phyloP scores from a whole-genome alignment of 2,888 invertebrate genomes.

The Trissoscelio sp. region DNA sequence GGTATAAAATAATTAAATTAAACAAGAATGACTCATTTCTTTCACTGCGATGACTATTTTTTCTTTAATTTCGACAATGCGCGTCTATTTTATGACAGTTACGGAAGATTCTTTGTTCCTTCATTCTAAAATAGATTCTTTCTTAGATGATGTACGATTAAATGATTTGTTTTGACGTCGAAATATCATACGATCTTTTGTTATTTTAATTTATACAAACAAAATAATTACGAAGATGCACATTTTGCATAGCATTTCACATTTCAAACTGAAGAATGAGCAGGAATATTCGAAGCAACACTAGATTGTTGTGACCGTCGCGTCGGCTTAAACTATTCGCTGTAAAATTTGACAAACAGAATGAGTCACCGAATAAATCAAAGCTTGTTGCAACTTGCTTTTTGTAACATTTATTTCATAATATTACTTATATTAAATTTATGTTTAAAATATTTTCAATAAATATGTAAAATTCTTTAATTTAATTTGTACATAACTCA shows the following conservation, averaged over 20 bases:
- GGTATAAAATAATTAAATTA: constrained; percentile 32
- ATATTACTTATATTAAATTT: no score
- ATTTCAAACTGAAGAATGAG: no score
- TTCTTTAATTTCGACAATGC: constrained; percentile 7
- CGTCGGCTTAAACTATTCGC: neutral
- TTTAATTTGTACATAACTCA: no score
- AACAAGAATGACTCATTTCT: constrained; percentile 22
- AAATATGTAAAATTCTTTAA: no score
- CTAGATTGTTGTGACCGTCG: no score
- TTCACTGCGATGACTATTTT: constrained; percentile 13
- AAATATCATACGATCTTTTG: no score
- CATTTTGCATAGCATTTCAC: no score
- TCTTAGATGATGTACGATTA: neutral
- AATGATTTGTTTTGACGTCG: neutral
- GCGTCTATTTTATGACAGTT: neutral
- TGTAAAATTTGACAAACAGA: constrained; percentile 4
- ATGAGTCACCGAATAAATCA: constrained; percentile 4
- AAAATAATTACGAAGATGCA: no score
- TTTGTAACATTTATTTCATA: no score
- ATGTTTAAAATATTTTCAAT: no score
- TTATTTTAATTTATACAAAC: no score
- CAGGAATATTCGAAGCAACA: no score
- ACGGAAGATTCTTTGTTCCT: neutral
- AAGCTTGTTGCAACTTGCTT: neutral
- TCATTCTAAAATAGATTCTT: neutral